Base-by-base conservation (phyloP, 2,113 vertebrate species). In the Peromyscus maniculatus region DNA sequence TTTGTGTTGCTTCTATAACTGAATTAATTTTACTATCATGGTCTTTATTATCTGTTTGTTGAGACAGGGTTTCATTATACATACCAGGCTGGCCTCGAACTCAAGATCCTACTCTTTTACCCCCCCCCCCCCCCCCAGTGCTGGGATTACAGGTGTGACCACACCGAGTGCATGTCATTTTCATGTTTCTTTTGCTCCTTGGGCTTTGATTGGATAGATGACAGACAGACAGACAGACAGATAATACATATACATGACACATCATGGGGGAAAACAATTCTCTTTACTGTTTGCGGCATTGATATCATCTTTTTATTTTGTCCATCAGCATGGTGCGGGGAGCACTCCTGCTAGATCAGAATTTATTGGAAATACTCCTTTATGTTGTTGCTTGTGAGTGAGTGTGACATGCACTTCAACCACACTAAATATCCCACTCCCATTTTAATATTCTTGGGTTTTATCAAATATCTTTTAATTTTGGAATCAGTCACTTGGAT, bases 1-100 rank as follows among this genome's bases (percentile, higher is more conserved):
- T 69, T 95, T 89, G 71, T 75, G 64, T 33, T 57, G 21, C 62
- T 95, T 84, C 43, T 57, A 10, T 33, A 89, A 87, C 78, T 90
- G 33, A 55, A 28, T 69, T 71, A 7, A 87, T 80, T 83, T 49
- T 36, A 67, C 8, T 64, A 17, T 49, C 28, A 33, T 43, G 7
- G 24, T 16, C 24, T 84, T 26, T 87, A 1, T 62, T 87, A 1
- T 62, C 24, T 84, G 39, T 33, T 31, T 83, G 59, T 64, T 64
- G 82, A 67, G 26, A 67, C 39, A 67, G 62, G 62, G 28, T 67
- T 31, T 67, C 3, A 33, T 46, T 46, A 67, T 10, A 31, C 15
- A 66, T 4, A 43, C 62, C 28, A 87, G 83, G 39, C 9, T 66
- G 15, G 28, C 15, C 59, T 86, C 26, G 66, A 67, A 66, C 39